Evolutionary conservation across 2,888 invertebrate species (phyloP), one percentile per base, ranked within the genome.

Genomic region (Leucophenga maculata): DNA sequence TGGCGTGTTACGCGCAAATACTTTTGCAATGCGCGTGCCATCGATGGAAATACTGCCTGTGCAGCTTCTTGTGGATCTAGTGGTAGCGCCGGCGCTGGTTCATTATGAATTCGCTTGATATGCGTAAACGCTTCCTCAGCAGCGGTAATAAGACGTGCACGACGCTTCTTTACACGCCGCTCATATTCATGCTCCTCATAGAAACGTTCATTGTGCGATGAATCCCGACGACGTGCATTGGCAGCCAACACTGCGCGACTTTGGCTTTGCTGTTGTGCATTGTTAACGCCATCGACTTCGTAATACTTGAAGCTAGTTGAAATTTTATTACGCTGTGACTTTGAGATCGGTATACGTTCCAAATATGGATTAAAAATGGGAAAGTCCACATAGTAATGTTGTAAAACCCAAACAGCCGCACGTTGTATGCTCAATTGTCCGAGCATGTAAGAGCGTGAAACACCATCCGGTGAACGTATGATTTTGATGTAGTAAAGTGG

Each of bases 71-170:
- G 93, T 0, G 98, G 95, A 85, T 98, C 97, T 90, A 99, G 93
- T 0, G 95, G 94, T 71, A 94, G 92, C 0, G 95, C 94, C 0
- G 95, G 93, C 39, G 94, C 93, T 68, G 92, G 90, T 77, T 92
- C 92, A 72, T 92, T 91, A 75, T 92, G 90, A 73, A 97, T 92
- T 48, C 98, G 91, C 82, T 96, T 94, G 75, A 99, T 97, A 86
- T 99, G 98, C 13, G 98, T 97, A 88, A 99, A 99, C 0, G 99
- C 98, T 86, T 99, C 99, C 88, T 99, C 99, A 0, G 98, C 95
- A 0, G 98, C 97, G 1, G 96, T 94, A 68, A 98, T 92, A 52
- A 99, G 91, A 20, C 99, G 90, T 3, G 98, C 97, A 70, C 94
- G 91, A 0, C 98, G 91, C 88, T 98, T 98, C 83, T 95, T 92